Evolutionary conservation across 2,797 vertebrate species (phyloP).

Genomic region (Caiman crocodilus): DNA sequence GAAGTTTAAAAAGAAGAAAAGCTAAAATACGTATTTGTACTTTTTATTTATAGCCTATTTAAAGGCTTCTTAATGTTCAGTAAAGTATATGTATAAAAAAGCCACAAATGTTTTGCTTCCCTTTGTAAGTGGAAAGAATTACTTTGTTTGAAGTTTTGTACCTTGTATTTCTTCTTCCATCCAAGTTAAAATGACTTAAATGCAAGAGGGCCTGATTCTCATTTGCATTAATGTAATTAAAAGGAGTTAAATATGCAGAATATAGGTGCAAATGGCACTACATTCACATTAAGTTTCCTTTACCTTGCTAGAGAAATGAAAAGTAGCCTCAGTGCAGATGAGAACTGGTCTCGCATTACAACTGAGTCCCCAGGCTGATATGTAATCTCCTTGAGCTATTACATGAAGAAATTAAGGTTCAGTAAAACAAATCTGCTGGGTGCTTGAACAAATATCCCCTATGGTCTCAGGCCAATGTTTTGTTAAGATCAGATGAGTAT

Average conservation of each 20-base stretch:
- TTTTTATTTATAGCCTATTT: too few relatives aligned
- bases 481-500: slow-evolving; percentile 34
- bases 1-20: too few relatives aligned
- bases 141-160: not conserved
- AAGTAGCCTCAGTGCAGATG: not conserved
- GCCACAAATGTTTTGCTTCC: too few relatives aligned
- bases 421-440: not conserved
- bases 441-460: slow-evolving; percentile 2
- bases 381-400: too few relatives aligned
- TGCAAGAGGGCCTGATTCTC: not conserved
- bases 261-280: not conserved
- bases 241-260: not conserved
- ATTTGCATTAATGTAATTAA: not conserved
- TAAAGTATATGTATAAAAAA: not conserved
- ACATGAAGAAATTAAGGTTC: not conserved
- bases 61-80: too few relatives aligned
- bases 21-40: too few relatives aligned
- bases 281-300: not conserved
- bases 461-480: slow-evolving; percentile 39
- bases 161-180: not conserved
- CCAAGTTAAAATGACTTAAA: not conserved
- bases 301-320: not conserved
- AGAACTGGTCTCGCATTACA: not conserved
- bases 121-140: not conserved
- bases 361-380: slow-evolving; percentile 45